phyloP scores from a whole-genome alignment of 2,888 invertebrate genomes.

The Hipparchia semele region DNA sequence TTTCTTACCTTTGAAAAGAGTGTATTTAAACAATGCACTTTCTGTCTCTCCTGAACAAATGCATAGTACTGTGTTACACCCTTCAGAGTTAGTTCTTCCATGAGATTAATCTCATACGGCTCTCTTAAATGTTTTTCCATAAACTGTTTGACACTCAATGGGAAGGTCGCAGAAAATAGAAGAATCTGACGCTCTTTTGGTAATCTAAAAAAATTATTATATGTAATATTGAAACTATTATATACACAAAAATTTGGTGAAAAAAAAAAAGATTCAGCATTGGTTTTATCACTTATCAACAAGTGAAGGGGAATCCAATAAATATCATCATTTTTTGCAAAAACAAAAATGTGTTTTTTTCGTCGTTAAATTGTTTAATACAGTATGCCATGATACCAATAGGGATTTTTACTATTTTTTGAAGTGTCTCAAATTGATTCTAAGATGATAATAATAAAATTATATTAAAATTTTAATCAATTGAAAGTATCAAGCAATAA shows the following conservation, averaged over 20 bases:
- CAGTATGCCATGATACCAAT: too few species aligned
- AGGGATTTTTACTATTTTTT: too few species aligned
- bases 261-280: conserved; percentile 45
- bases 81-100: conserved; percentile 99
- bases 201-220: conserved; percentile 82
- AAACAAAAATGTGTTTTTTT: too few species aligned
- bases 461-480: too few species aligned
- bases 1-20: conserved; percentile 95
- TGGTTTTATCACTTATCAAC: conserved; percentile 70
- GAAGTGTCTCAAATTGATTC: too few species aligned
- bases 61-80: conserved; percentile 99
- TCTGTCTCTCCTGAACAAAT: conserved; percentile 99
- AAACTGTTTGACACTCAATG: conserved; percentile 98
- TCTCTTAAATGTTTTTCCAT: conserved; percentile 98
- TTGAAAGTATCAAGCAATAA: too few species aligned
- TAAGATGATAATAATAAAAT: too few species aligned
- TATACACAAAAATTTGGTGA: too few species aligned
- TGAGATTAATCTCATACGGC: conserved; percentile 99
- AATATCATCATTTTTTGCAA: conserved; percentile 62
- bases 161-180: conserved; percentile 99
- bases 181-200: conserved; percentile 98
- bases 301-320: conserved; percentile 82
- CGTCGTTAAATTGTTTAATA: too few species aligned
- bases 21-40: conserved; percentile 99
- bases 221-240: too few species aligned